Conservation (phyloP, 2,888 invertebrate species). For the Hipparchia semele region DNA sequence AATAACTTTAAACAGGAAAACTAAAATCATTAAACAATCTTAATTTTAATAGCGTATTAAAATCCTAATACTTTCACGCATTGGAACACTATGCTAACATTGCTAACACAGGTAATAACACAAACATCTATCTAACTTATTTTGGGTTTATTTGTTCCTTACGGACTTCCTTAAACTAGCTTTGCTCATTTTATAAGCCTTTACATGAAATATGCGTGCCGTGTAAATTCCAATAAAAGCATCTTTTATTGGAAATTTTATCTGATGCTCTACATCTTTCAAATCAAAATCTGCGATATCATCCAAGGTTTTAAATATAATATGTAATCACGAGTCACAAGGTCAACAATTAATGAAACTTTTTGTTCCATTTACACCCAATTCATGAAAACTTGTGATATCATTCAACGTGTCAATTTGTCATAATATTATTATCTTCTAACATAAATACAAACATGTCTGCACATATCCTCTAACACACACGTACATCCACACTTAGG, state of each 20-base stretch:
- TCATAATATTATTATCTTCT: not conserved
- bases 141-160: not conserved
- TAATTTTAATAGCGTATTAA: not conserved
- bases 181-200: not conserved
- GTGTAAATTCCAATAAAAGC: not conserved
- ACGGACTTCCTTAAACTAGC: not conserved
- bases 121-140: not conserved
- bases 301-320: not conserved
- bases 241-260: not conserved
- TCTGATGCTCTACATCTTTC: not conserved
- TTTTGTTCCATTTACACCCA: not conserved
- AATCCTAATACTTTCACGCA: not conserved
- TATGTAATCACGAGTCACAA: not conserved
- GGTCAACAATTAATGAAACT: not conserved
- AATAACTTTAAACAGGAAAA: not conserved
- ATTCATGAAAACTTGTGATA: not conserved
- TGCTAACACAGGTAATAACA: not conserved
- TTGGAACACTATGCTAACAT: not conserved
- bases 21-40: conserved; percentile 7
- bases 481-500: conserved; percentile 54
- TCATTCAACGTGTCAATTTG: not conserved
- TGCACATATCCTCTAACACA: conserved; percentile 11
- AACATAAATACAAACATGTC: not conserved
- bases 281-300: not conserved
- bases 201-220: not conserved